A percentile compares a stretch with the other conserved stretches of the same genome.
phyloP scores from a whole-genome alignment of 2,113 vertebrate species.

The Eulacestoma nigropectus region DNA sequence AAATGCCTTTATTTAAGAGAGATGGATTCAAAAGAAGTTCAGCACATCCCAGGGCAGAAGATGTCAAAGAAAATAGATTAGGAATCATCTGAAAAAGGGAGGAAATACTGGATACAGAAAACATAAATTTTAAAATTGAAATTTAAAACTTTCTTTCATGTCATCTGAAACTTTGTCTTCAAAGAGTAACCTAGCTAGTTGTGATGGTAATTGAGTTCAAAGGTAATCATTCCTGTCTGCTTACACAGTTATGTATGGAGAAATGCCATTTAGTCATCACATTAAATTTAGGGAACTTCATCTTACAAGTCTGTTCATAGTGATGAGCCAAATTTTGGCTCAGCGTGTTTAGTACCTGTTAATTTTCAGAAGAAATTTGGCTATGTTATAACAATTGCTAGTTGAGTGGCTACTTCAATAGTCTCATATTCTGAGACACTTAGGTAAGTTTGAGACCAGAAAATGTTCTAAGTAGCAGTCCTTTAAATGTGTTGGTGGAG shows the following conservation, averaged over 20 bases:
- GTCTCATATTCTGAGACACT: background rate
- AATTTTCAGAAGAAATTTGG: background rate
- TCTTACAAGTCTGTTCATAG: background rate
- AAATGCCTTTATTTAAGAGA: constrained; percentile 21
- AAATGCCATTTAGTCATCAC: background rate
- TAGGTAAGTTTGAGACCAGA: background rate
- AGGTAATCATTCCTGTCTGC: background rate
- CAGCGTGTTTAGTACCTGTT: background rate
- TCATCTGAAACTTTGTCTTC: background rate
- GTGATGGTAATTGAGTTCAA: background rate
- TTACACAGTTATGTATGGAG: background rate
- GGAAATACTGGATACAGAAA: background rate
- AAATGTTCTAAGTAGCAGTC: background rate
- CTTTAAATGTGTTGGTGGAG: background rate
- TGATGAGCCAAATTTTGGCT: background rate
- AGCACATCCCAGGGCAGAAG: background rate
- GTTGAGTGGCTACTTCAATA: background rate
- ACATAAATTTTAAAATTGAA: background rate
- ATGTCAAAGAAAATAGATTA: background rate
- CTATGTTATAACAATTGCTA: background rate
- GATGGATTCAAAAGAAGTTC: background rate
- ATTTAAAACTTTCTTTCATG: background rate
- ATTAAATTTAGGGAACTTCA: background rate
- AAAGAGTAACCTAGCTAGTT: background rate
- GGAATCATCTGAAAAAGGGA: background rate